Evolutionary conservation across 2,888 invertebrate genomes (phyloP), one percentile per base, ranked within the genome.

Genomic region (Mythimna albipuncta): DNA sequence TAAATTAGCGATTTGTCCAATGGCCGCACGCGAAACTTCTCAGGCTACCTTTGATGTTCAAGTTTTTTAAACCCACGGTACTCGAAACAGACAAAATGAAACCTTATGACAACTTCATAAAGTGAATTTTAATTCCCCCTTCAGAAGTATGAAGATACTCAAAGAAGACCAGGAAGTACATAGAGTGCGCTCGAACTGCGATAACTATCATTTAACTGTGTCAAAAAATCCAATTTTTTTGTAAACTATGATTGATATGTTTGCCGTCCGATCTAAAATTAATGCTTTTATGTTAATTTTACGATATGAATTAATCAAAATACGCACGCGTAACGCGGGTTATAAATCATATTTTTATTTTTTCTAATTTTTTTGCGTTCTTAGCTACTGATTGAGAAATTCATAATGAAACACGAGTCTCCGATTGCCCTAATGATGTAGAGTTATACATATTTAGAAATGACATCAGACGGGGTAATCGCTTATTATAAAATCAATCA

Each of bases 1-100:
- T 94, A 96, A 96, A 96, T 96, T 94, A 95, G 94, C 93, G 93
- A 95, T 96, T 95, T 96, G 95, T 96, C 90, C 92, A 85, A 86
- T 87, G 87, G 89, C 90, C 78, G 87, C 86, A 85, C 87, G 85
- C 82, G 81, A 88, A 86, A 88, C 87, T 89, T 90, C 92, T 90
- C 89, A 88, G 88, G 89, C 87, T 89, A 85, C 85, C 85, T 87
- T 83, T 88, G 90, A 91, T 92, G 90, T 90, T 90, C 85, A 89
- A 87, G 85, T 89, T 91, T 93, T 91, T 92, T 91, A 88, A 87
- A 87, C 85, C 68, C 81, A 83, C 77, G 79, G 81, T 79, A 66
- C 75, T 26, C n/a, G 58, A 72, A 7, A 44, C 47, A 64, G 41
- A 35, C 50, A 10, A 86, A 79, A 74, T 72, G 78, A 38, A 72